Conservation (phyloP, 2,797 vertebrate genomes). For the Melanotaenia pygmaea region DNA sequence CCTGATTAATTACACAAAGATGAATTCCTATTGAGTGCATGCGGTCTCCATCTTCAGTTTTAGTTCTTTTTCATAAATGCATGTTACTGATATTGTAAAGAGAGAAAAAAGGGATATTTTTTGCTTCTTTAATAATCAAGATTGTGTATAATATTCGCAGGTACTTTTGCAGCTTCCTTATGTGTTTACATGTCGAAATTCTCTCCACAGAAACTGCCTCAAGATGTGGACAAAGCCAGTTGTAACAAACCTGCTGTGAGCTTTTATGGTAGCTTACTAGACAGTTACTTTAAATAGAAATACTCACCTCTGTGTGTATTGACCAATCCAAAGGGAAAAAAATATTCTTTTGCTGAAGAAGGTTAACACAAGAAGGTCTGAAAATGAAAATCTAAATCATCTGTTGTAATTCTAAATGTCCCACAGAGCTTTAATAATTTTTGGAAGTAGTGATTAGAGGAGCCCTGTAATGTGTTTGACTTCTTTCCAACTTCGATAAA, state of each 20-base stretch:
- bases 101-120: background rate
- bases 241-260: background rate
- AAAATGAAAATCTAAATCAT: conserved; percentile 51
- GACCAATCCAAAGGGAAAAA: background rate
- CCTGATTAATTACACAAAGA: background rate
- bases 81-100: background rate
- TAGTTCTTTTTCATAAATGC: background rate
- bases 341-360: conserved; percentile 4
- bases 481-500: conserved; percentile 34
- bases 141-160: background rate
- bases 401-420: conserved; percentile 32
- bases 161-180: background rate
- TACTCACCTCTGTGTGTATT: background rate
- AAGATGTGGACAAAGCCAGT: background rate
- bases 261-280: background rate
- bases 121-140: background rate
- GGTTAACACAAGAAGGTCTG: conserved; percentile 23
- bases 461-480: conserved; percentile 47
- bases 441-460: conserved; percentile 36
- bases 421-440: conserved; percentile 56
- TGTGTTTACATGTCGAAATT: background rate
- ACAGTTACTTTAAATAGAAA: background rate
- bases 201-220: background rate
- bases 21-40: background rate
- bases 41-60: background rate